A percentile compares a stretch with the other conserved stretches of the same genome.
Conservation (phyloP, 1,140 invertebrate genomes). For the Hydropsyche tenuis region DNA sequence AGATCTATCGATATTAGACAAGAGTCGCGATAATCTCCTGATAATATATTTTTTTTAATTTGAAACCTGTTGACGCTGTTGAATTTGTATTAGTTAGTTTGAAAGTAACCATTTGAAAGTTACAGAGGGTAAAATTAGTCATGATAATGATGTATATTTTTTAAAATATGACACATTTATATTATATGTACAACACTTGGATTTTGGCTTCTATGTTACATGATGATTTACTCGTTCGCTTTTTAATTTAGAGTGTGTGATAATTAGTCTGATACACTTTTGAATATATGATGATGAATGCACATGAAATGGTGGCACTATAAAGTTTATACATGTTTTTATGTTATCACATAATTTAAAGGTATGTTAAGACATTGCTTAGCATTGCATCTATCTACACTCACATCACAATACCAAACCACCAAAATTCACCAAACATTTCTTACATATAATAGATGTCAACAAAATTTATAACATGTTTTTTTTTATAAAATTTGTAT, state of each 20-base stretch:
- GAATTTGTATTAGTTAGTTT: conserved; percentile 20
- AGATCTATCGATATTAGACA: conserved; percentile 22
- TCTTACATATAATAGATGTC: conserved; percentile 21
- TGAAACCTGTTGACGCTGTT: conserved; percentile 40
- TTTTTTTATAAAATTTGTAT: not conserved
- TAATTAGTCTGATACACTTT: not conserved
- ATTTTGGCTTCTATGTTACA: not conserved
- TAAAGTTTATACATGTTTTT: conserved; percentile 9
- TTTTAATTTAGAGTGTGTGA: not conserved
- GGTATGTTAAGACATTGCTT: conserved; percentile 44
- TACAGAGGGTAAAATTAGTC: too few relatives aligned
- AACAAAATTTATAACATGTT: conserved; percentile 11
- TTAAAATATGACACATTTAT: not conserved
- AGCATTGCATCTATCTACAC: conserved; percentile 44
- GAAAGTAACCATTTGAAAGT: not conserved
- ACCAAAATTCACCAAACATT: conserved; percentile 39
- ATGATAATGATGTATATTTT: not conserved
- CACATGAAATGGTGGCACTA: too few relatives aligned
- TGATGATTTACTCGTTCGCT: too few relatives aligned
- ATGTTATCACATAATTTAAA: conserved; percentile 27
- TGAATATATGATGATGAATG: too few relatives aligned
- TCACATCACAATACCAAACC: conserved; percentile 30
- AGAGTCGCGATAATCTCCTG: conserved; percentile 29
- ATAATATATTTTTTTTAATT: conserved; percentile 17
- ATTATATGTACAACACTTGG: conserved; percentile 9